A percentile compares a stretch with the other conserved stretches of the same genome.
Conservation (phyloP, 2,113 vertebrate genomes). For the Psilopogon haemacephalus region DNA sequence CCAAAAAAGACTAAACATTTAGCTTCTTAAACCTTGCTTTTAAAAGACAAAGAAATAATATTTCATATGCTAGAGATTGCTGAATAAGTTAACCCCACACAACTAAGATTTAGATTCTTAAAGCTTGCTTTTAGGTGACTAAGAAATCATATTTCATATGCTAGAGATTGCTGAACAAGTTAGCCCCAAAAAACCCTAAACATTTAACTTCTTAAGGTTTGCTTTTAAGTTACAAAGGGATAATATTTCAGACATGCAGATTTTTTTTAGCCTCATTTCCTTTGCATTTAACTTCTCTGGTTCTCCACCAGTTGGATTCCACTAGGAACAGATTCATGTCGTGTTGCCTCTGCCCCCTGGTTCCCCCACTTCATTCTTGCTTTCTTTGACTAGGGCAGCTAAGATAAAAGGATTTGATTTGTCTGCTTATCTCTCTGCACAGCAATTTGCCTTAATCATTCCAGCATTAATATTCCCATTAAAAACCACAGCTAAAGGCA, state of each 20-base stretch:
- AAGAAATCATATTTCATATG: no score
- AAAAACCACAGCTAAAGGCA: neutral
- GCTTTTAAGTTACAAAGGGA: neutral
- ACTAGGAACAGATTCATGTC: neutral
- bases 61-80: neutral
- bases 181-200: no score
- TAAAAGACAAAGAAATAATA: no score
- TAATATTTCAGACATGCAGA: neutral
- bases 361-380: neutral
- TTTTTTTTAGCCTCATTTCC: neutral
- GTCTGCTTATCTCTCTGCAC: neutral
- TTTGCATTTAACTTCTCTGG: rapidly evolving
- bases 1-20: no score
- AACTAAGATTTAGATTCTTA: neutral
- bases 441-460: neutral
- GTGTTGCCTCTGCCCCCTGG: neutral
- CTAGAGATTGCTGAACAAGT: no score
- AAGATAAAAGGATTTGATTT: neutral
- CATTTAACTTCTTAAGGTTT: neutral
- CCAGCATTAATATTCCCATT: neutral
- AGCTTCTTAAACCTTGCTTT: no score
- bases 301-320: neutral
- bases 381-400: neutral
- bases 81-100: neutral
- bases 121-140: no score